Evolutionary conservation across 2,888 invertebrate genomes (phyloP).

Genomic region (Altica lythri): DNA sequence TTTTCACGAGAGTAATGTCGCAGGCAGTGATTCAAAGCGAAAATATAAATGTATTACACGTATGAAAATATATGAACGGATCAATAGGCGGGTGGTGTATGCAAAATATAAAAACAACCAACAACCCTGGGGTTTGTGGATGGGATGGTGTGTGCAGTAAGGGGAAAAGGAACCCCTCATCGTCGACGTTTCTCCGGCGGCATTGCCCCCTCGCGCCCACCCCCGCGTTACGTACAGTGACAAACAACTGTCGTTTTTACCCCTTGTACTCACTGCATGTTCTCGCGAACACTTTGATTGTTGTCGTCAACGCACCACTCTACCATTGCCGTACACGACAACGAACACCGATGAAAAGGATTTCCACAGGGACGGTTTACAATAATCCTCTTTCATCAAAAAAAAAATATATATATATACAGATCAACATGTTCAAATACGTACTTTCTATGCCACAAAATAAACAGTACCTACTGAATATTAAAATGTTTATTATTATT

Average conservation of each 20-base stretch:
- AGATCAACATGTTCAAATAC: too few species aligned
- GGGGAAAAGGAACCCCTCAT: conserved; percentile 32
- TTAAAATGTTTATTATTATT: too few species aligned
- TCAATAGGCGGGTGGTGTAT: conserved; percentile 50
- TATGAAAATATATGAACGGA: conserved; percentile 52
- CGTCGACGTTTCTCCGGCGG: conserved; percentile 29
- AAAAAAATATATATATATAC: too few species aligned
- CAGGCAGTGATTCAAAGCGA: conserved; percentile 44
- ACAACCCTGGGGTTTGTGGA: conserved; percentile 44
- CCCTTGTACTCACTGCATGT: conserved; percentile 41
- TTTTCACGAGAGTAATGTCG: conserved; percentile 42
- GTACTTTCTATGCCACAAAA: too few species aligned
- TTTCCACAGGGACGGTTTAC: neutral
- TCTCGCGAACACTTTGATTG: conserved; percentile 50
- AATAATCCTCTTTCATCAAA: neutral
- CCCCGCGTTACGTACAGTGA: conserved; percentile 43
- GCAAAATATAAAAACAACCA: conserved; percentile 54
- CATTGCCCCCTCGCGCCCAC: conserved; percentile 35
- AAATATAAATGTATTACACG: conserved; percentile 50
- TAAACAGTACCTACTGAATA: too few species aligned
- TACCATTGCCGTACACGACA: conserved; percentile 23
- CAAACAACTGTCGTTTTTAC: conserved; percentile 53
- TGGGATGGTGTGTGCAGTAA: conserved; percentile 12
- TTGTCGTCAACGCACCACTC: conserved; percentile 37
- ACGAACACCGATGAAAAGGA: conserved; percentile 15